Percentiles rank a stretch among this genome's conserved stretches.
Evolutionary conservation across 2,888 invertebrate species (phyloP).

Genomic region (Tetrapedia diversipes): DNA sequence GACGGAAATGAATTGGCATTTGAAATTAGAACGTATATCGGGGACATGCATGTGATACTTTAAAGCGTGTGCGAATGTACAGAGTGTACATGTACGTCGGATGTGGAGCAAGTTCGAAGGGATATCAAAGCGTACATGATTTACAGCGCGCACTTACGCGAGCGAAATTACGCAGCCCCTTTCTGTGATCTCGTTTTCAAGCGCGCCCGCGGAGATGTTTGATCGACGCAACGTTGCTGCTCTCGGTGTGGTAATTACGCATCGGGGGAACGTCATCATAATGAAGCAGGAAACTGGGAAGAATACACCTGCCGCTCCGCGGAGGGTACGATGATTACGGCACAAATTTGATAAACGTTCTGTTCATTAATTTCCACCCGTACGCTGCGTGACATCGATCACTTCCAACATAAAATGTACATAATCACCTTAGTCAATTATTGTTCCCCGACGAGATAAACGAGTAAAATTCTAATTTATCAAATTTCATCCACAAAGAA

Average conservation of each 20-base stretch:
- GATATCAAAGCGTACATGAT: conserved; percentile 5
- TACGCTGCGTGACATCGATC: background rate
- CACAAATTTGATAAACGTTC: background rate
- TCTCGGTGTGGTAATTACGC: conserved; percentile 17
- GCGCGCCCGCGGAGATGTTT: background rate
- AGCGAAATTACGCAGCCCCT: conserved; percentile 8
- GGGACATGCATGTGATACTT: background rate
- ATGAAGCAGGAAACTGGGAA: conserved; percentile 25
- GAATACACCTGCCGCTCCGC: background rate
- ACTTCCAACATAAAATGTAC: background rate
- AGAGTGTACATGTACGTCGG: background rate
- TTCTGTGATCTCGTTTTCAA: conserved; percentile 7
- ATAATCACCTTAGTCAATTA: too few species aligned
- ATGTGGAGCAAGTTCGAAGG: background rate
- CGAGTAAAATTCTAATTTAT: too few species aligned
- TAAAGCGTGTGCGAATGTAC: too few species aligned
- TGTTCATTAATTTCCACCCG: background rate
- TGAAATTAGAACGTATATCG: too few species aligned
- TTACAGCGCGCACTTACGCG: conserved; percentile 18
- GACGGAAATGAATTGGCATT: too few species aligned
- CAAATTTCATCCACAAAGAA: too few species aligned
- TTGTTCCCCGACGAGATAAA: too few species aligned
- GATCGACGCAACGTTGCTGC: conserved; percentile 17
- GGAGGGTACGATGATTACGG: background rate
- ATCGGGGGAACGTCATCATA: conserved; percentile 26